A percentile compares a stretch with the other conserved stretches of the same genome.
These are phyloP conservation scores for Catajapyx aquilonaris DNA, from an alignment of 1,140 invertebrate genomes.

Conservation along the genomic window DNA sequence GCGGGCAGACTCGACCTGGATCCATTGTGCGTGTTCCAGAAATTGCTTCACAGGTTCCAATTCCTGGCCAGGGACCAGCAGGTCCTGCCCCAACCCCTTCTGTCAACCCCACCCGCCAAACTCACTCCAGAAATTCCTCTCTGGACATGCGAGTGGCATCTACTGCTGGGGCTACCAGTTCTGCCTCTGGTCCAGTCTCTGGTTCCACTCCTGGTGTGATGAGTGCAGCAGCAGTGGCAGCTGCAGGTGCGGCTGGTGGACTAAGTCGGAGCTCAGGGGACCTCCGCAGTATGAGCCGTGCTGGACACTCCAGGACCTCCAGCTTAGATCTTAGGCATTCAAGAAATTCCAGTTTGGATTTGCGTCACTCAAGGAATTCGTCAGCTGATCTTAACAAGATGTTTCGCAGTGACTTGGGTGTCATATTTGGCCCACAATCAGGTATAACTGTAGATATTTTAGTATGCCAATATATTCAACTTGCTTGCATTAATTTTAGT, in stretches of 20 bases:
- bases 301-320: conserved; percentile 55
- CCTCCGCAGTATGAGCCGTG: conserved; percentile 14
- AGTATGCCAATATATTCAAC: background rate
- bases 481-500: background rate
- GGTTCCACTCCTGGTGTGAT: background rate
- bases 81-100: conserved; percentile 7
- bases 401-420: conserved; percentile 42
- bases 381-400: conserved; percentile 55
- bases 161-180: conserved; percentile 18
- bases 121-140: conserved; percentile 54
- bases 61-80: conserved; percentile 13
- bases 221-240: background rate
- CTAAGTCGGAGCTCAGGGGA: conserved; percentile 13
- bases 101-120: background rate
- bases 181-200: background rate
- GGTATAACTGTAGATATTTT: conserved; percentile 18
- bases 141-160: conserved; percentile 42
- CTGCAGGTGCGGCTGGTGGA: no score
- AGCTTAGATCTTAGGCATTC: conserved; percentile 39
- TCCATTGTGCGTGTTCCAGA: conserved; percentile 28
- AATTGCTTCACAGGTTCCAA: conserved; percentile 13
- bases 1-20: conserved; percentile 19
- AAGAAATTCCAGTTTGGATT: conserved; percentile 18
- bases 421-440: conserved; percentile 38
- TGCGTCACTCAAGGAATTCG: conserved; percentile 53